phyloP scores from a whole-genome alignment of 2,797 vertebrate species.

The Sphaeramia orbicularis region DNA sequence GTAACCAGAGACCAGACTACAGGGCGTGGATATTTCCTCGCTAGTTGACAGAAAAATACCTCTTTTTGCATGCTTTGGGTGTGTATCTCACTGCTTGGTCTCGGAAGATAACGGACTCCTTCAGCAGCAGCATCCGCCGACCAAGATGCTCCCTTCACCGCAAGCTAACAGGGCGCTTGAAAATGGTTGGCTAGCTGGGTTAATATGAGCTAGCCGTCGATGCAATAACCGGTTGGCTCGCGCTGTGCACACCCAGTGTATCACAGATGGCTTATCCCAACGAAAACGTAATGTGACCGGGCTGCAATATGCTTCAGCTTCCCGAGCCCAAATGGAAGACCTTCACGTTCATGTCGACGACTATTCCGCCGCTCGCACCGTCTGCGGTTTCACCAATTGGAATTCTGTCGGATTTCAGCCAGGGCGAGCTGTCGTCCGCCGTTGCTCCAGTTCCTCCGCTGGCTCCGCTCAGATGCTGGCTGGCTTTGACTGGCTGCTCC shows the following conservation, averaged over 20 bases:
- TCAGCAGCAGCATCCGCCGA: slow-evolving; percentile 48
- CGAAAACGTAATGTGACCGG: slow-evolving; percentile 43
- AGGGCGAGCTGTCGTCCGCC: slow-evolving; percentile 53
- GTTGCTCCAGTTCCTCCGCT: slow-evolving; percentile 69
- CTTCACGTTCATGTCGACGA: slow-evolving; percentile 56
- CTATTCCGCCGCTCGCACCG: slow-evolving; percentile 23
- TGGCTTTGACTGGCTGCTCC: slow-evolving; percentile 74
- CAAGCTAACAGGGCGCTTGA: slow-evolving; percentile 59
- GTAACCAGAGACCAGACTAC: slow-evolving; percentile 60
- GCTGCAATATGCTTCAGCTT: slow-evolving; percentile 69
- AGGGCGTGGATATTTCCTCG: slow-evolving; percentile 75
- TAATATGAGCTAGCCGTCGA: slow-evolving; percentile 58
- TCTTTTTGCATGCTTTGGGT: slow-evolving; percentile 62
- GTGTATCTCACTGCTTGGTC: slow-evolving; percentile 21
- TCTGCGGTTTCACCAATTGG: slow-evolving; percentile 23
- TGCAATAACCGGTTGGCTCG: slow-evolving; percentile 64
- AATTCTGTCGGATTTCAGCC: slow-evolving; percentile 47
- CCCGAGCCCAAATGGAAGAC: slow-evolving; percentile 56
- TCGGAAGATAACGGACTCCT: slow-evolving; percentile 19
- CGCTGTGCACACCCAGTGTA: slow-evolving; percentile 66
- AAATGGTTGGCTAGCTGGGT: slow-evolving; percentile 62
- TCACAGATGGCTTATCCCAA: slow-evolving; percentile 70
- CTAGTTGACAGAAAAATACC: slow-evolving; percentile 61
- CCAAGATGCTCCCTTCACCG: slow-evolving; percentile 58
- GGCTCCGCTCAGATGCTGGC: slow-evolving; percentile 72